phyloP scores from a whole-genome alignment of 1,140 invertebrate species.

The Drosophila serrata region DNA sequence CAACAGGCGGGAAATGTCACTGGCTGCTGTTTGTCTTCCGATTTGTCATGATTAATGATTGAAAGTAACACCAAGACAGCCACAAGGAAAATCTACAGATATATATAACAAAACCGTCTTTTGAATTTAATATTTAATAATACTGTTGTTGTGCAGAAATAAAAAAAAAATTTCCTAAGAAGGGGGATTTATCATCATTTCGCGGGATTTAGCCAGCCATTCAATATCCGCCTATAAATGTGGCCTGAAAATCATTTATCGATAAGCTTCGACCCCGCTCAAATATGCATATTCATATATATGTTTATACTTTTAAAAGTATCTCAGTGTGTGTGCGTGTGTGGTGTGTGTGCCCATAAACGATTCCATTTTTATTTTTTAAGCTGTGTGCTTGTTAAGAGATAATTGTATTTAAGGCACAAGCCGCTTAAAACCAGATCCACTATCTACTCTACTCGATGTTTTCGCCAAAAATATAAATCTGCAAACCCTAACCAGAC shows the following conservation, averaged over 20 bases:
- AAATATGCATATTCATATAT: conserved; percentile 30
- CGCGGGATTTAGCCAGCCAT: conserved; percentile 32
- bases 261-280: conserved; percentile 29
- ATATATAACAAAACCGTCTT: neutral
- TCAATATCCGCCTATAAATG: conserved; percentile 39
- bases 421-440: conserved; percentile 39
- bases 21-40: conserved; percentile 32
- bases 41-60: conserved; percentile 48
- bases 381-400: conserved; percentile 24
- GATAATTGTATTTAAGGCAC: conserved; percentile 54
- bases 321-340: neutral
- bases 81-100: neutral
- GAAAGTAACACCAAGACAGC: neutral
- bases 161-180: conserved; percentile 8
- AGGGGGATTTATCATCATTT: conserved; percentile 33
- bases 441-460: neutral
- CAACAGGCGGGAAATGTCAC: conserved; percentile 58
- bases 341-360: conserved; percentile 6
- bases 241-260: conserved; percentile 35
- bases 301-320: neutral
- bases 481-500: neutral
- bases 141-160: neutral
- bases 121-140: neutral
- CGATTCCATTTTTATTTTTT: conserved; percentile 17
- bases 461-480: conserved; percentile 6